These are phyloP conservation scores for Xanthia togata DNA, from an alignment of 2,888 invertebrate genomes.

Conservation along the genomic window DNA sequence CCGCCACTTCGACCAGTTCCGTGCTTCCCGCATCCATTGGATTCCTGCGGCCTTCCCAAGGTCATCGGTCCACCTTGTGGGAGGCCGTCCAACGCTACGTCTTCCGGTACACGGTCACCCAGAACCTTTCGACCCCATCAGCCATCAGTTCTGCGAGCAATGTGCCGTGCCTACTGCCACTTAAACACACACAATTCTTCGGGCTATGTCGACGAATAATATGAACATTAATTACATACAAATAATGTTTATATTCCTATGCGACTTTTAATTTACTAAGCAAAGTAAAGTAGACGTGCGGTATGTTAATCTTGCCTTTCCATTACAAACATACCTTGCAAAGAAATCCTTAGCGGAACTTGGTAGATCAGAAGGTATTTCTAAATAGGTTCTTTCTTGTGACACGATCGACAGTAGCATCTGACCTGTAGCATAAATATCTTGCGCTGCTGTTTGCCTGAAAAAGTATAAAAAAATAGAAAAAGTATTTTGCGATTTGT, in stretches of 20 bases:
- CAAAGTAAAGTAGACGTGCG: not conserved
- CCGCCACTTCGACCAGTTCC: too few species aligned
- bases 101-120: too few species aligned
- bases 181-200: too few species aligned
- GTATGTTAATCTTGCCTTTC: too few species aligned
- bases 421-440: slow-evolving; percentile 93
- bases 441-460: slow-evolving; percentile 92
- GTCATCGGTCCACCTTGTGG: too few species aligned
- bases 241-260: not conserved
- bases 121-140: too few species aligned
- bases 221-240: not conserved
- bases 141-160: too few species aligned
- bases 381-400: slow-evolving; percentile 87
- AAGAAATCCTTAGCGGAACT: slow-evolving; percentile 93
- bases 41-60: too few species aligned
- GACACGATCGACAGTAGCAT: slow-evolving; percentile 92
- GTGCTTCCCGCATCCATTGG: too few species aligned
- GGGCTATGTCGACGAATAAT: too few species aligned
- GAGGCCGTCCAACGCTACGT: too few species aligned
- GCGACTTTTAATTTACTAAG: not conserved
- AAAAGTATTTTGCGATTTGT: not conserved
- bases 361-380: slow-evolving; percentile 91
- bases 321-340: slow-evolving; percentile 88
- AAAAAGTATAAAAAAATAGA: not conserved
- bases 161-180: too few species aligned